Percentiles rank a stretch among this genome's conserved stretches.
Evolutionary conservation across 92 coral and sea anemone genomes (phyloP).

Genomic region (Parazoanthus darwini): DNA sequence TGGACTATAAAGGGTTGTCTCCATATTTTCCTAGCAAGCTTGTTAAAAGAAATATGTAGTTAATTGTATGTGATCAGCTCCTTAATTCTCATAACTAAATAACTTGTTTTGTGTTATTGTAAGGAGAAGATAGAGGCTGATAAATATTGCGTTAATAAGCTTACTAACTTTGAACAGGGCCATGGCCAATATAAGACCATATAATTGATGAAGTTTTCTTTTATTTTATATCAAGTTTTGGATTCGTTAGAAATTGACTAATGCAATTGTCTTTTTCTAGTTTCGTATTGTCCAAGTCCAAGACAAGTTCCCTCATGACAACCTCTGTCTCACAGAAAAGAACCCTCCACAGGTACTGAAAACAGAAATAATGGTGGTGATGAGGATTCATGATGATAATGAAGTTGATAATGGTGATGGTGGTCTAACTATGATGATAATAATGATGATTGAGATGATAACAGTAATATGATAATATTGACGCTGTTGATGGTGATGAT

Average conservation of each 20-base stretch:
- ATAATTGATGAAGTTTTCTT: too few relatives aligned
- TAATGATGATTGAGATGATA: neutral
- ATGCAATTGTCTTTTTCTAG: constrained; percentile 43
- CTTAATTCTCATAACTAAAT: too few relatives aligned
- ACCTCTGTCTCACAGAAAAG: constrained; percentile 82
- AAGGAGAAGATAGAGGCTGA: too few relatives aligned
- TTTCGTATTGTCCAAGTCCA: constrained; percentile 91
- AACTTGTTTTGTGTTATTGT: too few relatives aligned
- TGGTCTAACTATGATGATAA: neutral
- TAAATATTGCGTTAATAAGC: too few relatives aligned
- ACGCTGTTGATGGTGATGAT: neutral
- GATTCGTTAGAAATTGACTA: neutral
- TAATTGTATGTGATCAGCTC: too few relatives aligned
- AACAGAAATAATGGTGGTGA: neutral
- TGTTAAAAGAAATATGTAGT: too few relatives aligned
- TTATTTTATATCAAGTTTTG: too few relatives aligned
- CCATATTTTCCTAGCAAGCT: too few relatives aligned
- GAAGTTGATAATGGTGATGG: neutral
- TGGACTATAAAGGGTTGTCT: too few relatives aligned
- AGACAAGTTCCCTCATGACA: constrained; percentile 96
- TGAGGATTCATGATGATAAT: neutral
- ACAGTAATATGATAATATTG: neutral
- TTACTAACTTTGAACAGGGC: too few relatives aligned
- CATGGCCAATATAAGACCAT: too few relatives aligned
- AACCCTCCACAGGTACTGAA: constrained; percentile 72